Evolutionary conservation across 1,140 invertebrate species (phyloP), one percentile per base, ranked within the genome.

Genomic region (Thaumetopoea pityocampa): DNA sequence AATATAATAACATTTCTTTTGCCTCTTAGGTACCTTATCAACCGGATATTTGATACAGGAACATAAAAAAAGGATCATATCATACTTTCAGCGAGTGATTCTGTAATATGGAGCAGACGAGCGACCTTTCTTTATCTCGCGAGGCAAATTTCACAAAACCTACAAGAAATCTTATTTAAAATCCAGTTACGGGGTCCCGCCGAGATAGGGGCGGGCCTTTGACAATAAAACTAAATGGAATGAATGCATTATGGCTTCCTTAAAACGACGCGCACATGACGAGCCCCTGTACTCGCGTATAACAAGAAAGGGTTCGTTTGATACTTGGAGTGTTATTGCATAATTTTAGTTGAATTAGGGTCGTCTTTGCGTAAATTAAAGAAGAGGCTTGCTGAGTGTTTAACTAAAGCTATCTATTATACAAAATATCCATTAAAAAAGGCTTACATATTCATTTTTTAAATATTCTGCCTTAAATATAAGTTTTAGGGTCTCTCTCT

Each of bases 141-240:
- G 12, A 70, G 67, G 71, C 67, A 71, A 81, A 81, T 73, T 79
- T 79, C 59, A 64, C 60, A 63, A 67, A 67, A 53, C 65, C 60
- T 61, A 57, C 57, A 47, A 64, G 64, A 58, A 70, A 79, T 79
- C 78, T 82, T 79, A 82, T 82, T 82, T 82, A 82, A 82, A 82
- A 79, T 82, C 78, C 74, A 59, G 78, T 82, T 78, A 82, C 63
- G 67, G 62, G 57, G 51, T 52, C 56, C 48, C 48, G 51, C 27
- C 38, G 66, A 72, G 78, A 82, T 82, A 79, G 72, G 78, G 67
- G 65, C 69, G 74, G 72, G 64, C 61, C 77, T 68, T 58, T 58
- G 61, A 76, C 72, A 82, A 78, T 82, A 82, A 82, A 82, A 82
- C 78, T 74, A 79, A 82, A 82, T 82, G 74, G 72, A 82, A 82